Evolutionary conservation across 2,113 vertebrate species (phyloP).

Genomic region (Erinaceus europaeus): DNA sequence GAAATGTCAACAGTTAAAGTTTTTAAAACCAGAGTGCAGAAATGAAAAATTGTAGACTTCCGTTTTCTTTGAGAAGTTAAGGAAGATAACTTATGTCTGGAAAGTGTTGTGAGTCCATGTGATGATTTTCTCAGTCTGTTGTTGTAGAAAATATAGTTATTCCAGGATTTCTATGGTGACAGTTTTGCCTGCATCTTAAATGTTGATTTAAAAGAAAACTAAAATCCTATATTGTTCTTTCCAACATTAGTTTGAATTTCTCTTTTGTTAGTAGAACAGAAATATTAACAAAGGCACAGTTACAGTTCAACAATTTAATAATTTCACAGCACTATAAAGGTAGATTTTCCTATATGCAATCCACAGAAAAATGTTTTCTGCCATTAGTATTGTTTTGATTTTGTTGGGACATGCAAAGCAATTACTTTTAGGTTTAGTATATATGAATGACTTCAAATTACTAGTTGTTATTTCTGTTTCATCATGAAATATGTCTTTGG

Average conservation of each 20-base stretch:
- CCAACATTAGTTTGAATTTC: not conserved
- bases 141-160: not conserved
- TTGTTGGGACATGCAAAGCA: not conserved
- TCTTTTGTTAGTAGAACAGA: not conserved
- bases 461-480: not conserved
- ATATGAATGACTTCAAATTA: not conserved
- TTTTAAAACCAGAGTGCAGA: not conserved
- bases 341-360: not conserved
- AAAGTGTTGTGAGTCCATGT: not conserved
- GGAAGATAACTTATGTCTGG: not conserved
- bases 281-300: not conserved
- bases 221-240: not conserved
- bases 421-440: not conserved
- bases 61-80: too few relatives aligned
- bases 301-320: not conserved
- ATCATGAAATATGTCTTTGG: not conserved
- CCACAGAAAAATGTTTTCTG: not conserved
- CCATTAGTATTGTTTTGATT: not conserved
- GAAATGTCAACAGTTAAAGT: not conserved
- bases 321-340: not conserved
- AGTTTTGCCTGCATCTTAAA: not conserved
- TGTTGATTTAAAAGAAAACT: not conserved
- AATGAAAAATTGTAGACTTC: too few relatives aligned
- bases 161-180: not conserved
- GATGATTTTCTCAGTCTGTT: not conserved